These are phyloP conservation scores for Anguilla anguilla DNA, from an alignment of 2,797 vertebrate genomes.

Conservation along the genomic window DNA sequence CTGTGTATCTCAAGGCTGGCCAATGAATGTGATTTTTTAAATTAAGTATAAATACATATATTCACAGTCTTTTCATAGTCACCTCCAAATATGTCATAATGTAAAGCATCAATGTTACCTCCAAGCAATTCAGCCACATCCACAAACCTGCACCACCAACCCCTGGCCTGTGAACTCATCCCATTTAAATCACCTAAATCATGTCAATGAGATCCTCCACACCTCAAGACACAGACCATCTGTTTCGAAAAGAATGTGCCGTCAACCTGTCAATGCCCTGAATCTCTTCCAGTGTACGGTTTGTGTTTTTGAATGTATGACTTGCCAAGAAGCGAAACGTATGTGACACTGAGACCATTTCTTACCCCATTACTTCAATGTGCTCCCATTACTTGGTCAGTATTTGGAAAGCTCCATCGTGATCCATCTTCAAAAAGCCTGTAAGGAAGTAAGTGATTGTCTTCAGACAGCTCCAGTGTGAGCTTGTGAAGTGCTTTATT, in stretches of 20 bases:
- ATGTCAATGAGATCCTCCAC: not conserved
- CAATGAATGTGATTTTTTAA: not conserved
- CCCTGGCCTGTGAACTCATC: not conserved
- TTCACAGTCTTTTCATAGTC: not conserved
- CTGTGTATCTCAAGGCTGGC: not conserved
- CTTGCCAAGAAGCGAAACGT: not conserved
- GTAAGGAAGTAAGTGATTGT: not conserved
- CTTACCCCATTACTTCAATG: constrained; percentile 12
- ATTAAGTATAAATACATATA: not conserved
- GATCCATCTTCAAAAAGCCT: not conserved
- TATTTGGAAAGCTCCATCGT: not conserved
- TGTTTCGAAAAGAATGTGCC: not conserved
- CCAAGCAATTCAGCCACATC: not conserved
- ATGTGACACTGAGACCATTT: constrained; percentile 15
- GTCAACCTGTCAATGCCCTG: not conserved
- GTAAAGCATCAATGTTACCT: not conserved
- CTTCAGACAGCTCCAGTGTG: not conserved
- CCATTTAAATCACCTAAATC: not conserved
- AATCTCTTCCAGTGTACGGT: not conserved
- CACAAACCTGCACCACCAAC: not conserved
- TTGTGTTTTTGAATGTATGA: not conserved
- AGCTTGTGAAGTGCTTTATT: constrained; percentile 29
- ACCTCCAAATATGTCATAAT: not conserved
- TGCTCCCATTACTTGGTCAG: constrained; percentile 7
- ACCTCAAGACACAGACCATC: constrained; percentile 10